A percentile compares a stretch with the other conserved stretches of the same genome.
Evolutionary conservation across 1,140 invertebrate genomes (phyloP).

Genomic region (Drosophila melanogaster): DNA sequence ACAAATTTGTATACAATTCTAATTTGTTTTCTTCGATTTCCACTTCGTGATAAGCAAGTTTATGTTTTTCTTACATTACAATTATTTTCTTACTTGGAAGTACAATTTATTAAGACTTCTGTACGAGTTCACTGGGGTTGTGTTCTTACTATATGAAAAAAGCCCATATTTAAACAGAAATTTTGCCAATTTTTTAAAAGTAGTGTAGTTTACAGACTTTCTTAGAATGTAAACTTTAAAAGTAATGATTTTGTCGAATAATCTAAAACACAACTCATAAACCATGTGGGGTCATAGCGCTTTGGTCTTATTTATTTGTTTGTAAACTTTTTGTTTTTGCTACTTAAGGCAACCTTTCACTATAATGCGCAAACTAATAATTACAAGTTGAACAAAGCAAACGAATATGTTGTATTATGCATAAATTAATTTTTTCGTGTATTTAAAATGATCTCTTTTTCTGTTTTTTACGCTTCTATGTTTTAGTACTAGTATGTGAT

Average conservation of each 20-base stretch:
- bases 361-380: constrained; percentile 24
- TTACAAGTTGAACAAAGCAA: constrained; percentile 46
- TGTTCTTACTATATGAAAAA: constrained; percentile 21
- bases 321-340: not conserved
- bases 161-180: not conserved
- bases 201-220: too few species aligned
- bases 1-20: constrained; percentile 80
- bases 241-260: not conserved
- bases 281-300: not conserved
- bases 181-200: too few species aligned
- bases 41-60: constrained; percentile 48
- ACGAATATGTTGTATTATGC: constrained; percentile 50
- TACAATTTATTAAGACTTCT: constrained; percentile 72
- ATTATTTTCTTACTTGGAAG: constrained; percentile 74
- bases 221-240: not conserved
- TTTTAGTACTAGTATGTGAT: constrained; percentile 76
- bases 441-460: constrained; percentile 54
- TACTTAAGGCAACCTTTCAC: constrained; percentile 29
- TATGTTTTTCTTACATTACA: constrained; percentile 53
- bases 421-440: constrained; percentile 68
- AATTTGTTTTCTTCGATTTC: constrained; percentile 19
- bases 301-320: constrained; percentile 12
- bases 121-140: constrained; percentile 16
- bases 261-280: not conserved
- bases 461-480: constrained; percentile 45